A percentile compares a stretch with the other conserved stretches of the same genome.
Conservation (phyloP, 2,113 vertebrate genomes). For the Ariopsis seemanni region DNA sequence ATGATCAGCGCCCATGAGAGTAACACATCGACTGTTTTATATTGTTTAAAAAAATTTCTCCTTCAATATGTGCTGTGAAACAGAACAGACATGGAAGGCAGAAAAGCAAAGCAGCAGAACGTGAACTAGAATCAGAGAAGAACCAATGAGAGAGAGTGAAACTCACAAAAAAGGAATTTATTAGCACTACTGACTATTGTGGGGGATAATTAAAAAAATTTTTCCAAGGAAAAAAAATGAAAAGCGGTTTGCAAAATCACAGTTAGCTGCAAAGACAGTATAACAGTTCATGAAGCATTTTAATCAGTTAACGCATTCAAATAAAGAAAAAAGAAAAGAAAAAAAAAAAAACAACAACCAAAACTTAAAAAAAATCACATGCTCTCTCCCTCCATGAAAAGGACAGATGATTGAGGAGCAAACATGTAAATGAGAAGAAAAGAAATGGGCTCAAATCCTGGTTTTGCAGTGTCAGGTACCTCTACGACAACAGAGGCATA, state of each 20-base stretch:
- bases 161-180: conserved; percentile 77
- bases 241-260: neutral
- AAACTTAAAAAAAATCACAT: conserved; percentile 44
- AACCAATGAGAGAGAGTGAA: conserved; percentile 70
- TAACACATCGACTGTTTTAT: conserved; percentile 72
- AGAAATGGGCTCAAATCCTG: neutral
- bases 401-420: neutral
- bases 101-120: conserved; percentile 87
- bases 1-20: conserved; percentile 77
- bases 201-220: neutral
- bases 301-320: neutral
- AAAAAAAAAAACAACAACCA: neutral
- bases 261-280: neutral
- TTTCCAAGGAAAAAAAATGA: neutral
- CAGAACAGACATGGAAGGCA: conserved; percentile 86
- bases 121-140: conserved; percentile 3
- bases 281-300: conserved; percentile 6
- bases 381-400: conserved; percentile 1
- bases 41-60: conserved; percentile 61
- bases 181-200: neutral
- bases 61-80: conserved; percentile 83
- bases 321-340: conserved; percentile 65
- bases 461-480: neutral
- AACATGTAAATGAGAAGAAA: neutral
- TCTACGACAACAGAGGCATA: neutral